Base-by-base conservation (phyloP, 1,140 invertebrate genomes). In the Delia radicum region DNA sequence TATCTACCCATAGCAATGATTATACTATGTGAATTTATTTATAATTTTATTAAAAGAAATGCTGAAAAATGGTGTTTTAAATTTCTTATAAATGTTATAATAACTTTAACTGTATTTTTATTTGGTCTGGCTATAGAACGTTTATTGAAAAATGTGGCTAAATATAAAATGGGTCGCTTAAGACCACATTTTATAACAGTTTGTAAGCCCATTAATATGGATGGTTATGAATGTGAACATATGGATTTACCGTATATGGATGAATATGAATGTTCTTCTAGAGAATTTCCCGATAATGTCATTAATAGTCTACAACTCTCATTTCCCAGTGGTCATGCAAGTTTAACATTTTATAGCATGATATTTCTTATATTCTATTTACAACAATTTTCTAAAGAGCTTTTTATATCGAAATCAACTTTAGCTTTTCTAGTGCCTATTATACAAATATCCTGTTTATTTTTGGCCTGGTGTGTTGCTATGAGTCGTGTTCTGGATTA, bases 401-500 rank as follows among this genome's bases (percentile, higher is more conserved):
- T 21, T n/a, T 55, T 55, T 21, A 21, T 21, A 21, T 4, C 48
- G 48, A 4, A 4, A n/a, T n/a, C n/a, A n/a, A n/a, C n/a, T n/a
- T n/a, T n/a, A n/a, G n/a, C n/a, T 37, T 12, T 69, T 28, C 3
- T 8, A 6, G 6, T 69, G 15, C 15, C 7, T 10, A 33, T 69
- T 10, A 5, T 69, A 18, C 65, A 69, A 69, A 55, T 69, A 8
- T 33, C 15, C 3, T 21, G 65, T 12, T 15, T 69, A 18, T 21
- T 69, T 0, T 12, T 18, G 29, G 29, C 29, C 15, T 69, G n/a
- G 29, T 69, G 33, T 69, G 65, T 69, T n/a, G 93, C 93, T 18
- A 90, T 96, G 87, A 93, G 95, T 7, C 89, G 97, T 18, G 91
- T 99, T n/a, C 94, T 94, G 5, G 94, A 99, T 89, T 97, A 98